Evolutionary conservation across 1,140 invertebrate genomes (phyloP), one percentile per base, ranked within the genome.

Genomic region (Drosophila varians): DNA sequence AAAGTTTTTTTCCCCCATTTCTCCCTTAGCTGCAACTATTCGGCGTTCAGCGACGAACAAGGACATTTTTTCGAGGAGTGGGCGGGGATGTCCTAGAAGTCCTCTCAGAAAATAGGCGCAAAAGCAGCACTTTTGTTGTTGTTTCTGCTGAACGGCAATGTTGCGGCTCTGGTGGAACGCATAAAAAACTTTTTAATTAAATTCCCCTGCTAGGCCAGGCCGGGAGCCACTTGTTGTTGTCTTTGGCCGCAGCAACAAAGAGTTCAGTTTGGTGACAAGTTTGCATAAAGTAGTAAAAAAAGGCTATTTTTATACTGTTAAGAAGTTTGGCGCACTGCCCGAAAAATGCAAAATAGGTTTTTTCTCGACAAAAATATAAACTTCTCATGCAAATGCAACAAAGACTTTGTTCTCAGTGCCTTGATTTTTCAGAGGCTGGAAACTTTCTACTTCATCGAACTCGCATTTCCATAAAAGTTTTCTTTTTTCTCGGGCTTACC

Each of bases 181-280:
- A n/a, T n/a, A 79, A 43, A 71, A 56, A 83, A 83, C 60, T 75
- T 83, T 83, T 83, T 83, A 83, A 86, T 83, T 83, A 75, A 83
- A 83, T 86, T 83, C 71, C 65, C 65, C 46, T 69, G 52, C 75
- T 53, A 66, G 36, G 21, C 21, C 56, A 61, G 36, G 21, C 51
- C 34, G 52, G 57, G 12, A 61, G 68, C 43, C 58, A 61, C 52
- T 70, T 70, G 45, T 64, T 66, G 77, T 74, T 66, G 77, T 74
- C 49, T 74, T 75, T 40, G 48, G 46, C 14, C 28, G 2, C 23
- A 6, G 49, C 21, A 47, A 61, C 36, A 25, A 47, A 21, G 57
- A 57, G 58, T 75, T 56, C 48, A 46, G 49, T 51, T 46, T 58
- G 71, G 58, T 62, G 80, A 75, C 60, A 83, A 75, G 56, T 72